Evolutionary conservation across 2,113 vertebrate species (phyloP), one percentile per base, ranked within the genome.

Genomic region (Prietella phreatophila): DNA sequence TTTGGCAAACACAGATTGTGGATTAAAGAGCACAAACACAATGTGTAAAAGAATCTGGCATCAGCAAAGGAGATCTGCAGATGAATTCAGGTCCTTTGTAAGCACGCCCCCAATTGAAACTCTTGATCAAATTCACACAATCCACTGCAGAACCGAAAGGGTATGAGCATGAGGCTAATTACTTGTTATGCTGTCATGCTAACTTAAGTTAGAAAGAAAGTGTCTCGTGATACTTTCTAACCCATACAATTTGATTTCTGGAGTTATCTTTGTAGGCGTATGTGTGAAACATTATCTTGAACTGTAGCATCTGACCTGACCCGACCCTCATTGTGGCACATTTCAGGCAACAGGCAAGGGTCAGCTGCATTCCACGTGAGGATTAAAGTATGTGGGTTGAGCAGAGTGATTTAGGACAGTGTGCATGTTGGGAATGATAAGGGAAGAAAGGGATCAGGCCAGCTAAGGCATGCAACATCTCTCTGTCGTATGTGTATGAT

Each of bases 341-440:
- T 91, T 89, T 87, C 87, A 79, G 78, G 42, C 42, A 53, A 27
- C 82, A 69, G 58, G 67, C 42, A 42, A 84, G 73, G 67, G 69
- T 89, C 65, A 90, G 19, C 78, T 71, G 65, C 30, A 92, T 90
- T 88, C 83, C 85, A 58, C 67, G 50, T 87, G 87, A 85, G 88
- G 88, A 91, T 91, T 93, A 91, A 86, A 56, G 60, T 89, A 56
- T 79, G 75, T 82, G 20, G 84, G 22, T 67, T 73, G 69, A 87
- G 82, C 71, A 76, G 69, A 87, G 88, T 87, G 91, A 93, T 93
- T 88, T 81, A 82, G 88, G 91, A 89, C 89, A 86, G 75, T 87
- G 87, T 88, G 91, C 86, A 67, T 86, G 30, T 90, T 87, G 73
- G 65, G 75, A 71, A 86, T 88, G 90, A 89, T 86, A 88, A 89